Conservation (phyloP, 2,888 invertebrate genomes). For the Carabus problematicus region DNA sequence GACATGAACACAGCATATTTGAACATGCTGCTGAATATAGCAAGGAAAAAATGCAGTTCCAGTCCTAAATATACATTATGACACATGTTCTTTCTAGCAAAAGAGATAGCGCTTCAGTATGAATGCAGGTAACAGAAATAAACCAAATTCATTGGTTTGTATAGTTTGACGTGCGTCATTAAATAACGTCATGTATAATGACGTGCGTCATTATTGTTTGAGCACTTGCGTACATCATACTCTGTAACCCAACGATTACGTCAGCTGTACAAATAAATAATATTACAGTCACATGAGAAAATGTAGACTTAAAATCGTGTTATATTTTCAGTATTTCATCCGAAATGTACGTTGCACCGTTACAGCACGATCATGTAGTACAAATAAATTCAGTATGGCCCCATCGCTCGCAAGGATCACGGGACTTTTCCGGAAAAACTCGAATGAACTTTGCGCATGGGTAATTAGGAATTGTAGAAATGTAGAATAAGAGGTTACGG, state of each 20-base stretch:
- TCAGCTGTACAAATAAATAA: background rate
- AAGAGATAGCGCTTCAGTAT: slow-evolving; percentile 47
- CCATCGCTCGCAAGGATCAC: slow-evolving; percentile 51
- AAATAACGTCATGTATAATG: too few species aligned
- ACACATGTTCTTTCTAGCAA: slow-evolving; percentile 44
- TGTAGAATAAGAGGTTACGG: slow-evolving; percentile 56
- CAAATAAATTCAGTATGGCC: slow-evolving; percentile 55
- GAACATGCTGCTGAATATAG: slow-evolving; percentile 2
- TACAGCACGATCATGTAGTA: slow-evolving; percentile 50
- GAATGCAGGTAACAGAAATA: slow-evolving; percentile 46
- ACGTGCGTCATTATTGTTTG: too few species aligned
- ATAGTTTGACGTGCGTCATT: too few species aligned
- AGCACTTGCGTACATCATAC: too few species aligned
- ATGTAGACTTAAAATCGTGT: too few species aligned
- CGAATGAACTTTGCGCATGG: slow-evolving; percentile 55
- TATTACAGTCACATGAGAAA: too few species aligned
- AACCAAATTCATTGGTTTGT: too few species aligned
- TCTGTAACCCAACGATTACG: background rate
- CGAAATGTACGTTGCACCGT: slow-evolving; percentile 52
- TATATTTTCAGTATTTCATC: slow-evolving; percentile 51
- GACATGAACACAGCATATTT: slow-evolving; percentile 8
- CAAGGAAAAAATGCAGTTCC: slow-evolving; percentile 16
- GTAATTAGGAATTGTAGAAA: slow-evolving; percentile 52
- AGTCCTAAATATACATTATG: slow-evolving; percentile 25
- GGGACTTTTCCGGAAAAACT: slow-evolving; percentile 55